These are phyloP conservation scores for Apis florea DNA, from an alignment of 1,140 invertebrate species.

Conservation along the genomic window DNA sequence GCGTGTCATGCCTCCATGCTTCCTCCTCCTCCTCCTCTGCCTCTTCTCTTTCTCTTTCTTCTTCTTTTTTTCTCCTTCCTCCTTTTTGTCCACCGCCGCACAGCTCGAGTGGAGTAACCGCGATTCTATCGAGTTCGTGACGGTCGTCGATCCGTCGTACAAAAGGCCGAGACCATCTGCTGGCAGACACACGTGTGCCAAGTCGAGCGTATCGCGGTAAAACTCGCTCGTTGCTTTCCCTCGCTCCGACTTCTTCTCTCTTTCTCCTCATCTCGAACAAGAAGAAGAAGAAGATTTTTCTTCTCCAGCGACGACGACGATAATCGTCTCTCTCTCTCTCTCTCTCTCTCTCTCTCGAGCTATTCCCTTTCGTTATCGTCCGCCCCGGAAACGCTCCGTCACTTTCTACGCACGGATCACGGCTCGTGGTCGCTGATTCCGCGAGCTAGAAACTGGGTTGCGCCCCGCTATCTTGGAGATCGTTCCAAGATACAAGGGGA, in stretches of 20 bases:
- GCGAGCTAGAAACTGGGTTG: conserved; percentile 55
- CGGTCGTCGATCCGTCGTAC: conserved; percentile 33
- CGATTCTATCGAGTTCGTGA: conserved; percentile 40
- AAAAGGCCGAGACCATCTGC: conserved; percentile 37
- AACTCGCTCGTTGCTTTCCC: conserved; percentile 24
- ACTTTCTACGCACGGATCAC: conserved; percentile 56
- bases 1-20: conserved; percentile 6
- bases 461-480: conserved; percentile 33
- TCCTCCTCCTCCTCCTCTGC: not conserved
- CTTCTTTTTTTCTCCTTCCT: not conserved
- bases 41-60: not conserved
- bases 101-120: not conserved
- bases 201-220: conserved; percentile 30
- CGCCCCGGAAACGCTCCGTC: conserved; percentile 52
- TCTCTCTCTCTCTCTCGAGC: not conserved
- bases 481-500: conserved; percentile 12
- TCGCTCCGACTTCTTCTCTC: not conserved
- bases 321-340: not conserved
- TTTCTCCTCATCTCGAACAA: too few species aligned
- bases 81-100: not conserved
- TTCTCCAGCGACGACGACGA: too few species aligned
- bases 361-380: conserved; percentile 38
- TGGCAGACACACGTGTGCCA: conserved; percentile 42
- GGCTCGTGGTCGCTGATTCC: conserved; percentile 44
- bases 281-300: too few species aligned